These are phyloP conservation scores for Rhegmatorhina hoffmannsi DNA, from an alignment of 2,113 vertebrate genomes.

Conservation along the genomic window DNA sequence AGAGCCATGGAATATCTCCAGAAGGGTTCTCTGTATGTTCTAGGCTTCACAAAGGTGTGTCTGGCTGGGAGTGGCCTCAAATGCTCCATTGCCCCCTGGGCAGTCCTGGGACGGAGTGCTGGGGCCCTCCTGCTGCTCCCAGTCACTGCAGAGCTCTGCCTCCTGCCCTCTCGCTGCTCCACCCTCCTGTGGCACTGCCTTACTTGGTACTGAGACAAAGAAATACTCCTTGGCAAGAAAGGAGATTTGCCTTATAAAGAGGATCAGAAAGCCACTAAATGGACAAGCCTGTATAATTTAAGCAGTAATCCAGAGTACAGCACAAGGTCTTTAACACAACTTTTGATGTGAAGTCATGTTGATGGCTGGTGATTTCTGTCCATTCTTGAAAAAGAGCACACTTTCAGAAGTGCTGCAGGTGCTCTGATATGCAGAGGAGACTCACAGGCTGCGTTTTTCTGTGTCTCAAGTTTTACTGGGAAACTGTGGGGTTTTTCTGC, in stretches of 20 bases:
- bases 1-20: background rate
- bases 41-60: background rate
- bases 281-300: background rate
- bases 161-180: background rate
- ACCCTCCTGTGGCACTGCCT: background rate
- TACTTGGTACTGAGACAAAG: background rate
- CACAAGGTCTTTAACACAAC: background rate
- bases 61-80: background rate
- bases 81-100: too few species aligned
- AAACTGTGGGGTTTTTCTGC: background rate
- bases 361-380: background rate
- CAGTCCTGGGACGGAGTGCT: background rate
- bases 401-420: background rate
- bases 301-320: background rate
- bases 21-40: background rate
- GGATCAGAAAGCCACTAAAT: background rate
- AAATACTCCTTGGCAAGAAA: background rate
- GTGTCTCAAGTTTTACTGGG: background rate
- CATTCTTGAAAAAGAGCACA: background rate
- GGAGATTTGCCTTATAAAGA: background rate
- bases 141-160: background rate
- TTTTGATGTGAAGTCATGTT: rapidly evolving
- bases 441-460: background rate
- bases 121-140: background rate
- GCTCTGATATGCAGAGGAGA: background rate